Conservation (phyloP, 2,113 vertebrate species). For the Melierax canorus region DNA sequence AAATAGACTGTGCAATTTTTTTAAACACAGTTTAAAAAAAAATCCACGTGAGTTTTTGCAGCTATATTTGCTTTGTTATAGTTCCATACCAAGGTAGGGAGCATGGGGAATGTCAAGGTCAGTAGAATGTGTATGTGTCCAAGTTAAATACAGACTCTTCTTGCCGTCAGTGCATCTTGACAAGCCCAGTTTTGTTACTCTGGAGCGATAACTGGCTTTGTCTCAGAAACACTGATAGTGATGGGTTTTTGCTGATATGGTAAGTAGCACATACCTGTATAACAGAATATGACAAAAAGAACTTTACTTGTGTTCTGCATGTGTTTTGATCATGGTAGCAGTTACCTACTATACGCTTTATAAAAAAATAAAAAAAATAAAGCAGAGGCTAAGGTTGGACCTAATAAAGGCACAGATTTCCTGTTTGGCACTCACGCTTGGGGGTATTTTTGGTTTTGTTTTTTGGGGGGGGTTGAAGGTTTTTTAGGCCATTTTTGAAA, state of each 20-base stretch:
- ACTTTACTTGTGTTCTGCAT: neutral
- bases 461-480: neutral
- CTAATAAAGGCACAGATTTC: neutral
- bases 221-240: constrained; percentile 12
- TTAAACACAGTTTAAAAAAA: neutral
- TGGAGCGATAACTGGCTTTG: neutral
- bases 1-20: neutral
- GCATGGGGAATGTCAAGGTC: neutral
- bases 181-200: constrained; percentile 7
- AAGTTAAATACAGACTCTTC: neutral
- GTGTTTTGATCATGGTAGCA: neutral
- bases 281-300: neutral
- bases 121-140: neutral
- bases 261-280: neutral
- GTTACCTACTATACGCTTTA: neutral
- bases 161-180: constrained; percentile 1
- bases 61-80: neutral
- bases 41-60: neutral
- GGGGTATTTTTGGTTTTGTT: neutral
- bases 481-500: neutral
- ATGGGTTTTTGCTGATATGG: neutral
- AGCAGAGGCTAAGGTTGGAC: neutral
- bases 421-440: neutral
- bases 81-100: neutral
- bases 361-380: too few species aligned